Evolutionary conservation across 2,797 vertebrate genomes (phyloP).

Genomic region (Adrianichthys oophorus): DNA sequence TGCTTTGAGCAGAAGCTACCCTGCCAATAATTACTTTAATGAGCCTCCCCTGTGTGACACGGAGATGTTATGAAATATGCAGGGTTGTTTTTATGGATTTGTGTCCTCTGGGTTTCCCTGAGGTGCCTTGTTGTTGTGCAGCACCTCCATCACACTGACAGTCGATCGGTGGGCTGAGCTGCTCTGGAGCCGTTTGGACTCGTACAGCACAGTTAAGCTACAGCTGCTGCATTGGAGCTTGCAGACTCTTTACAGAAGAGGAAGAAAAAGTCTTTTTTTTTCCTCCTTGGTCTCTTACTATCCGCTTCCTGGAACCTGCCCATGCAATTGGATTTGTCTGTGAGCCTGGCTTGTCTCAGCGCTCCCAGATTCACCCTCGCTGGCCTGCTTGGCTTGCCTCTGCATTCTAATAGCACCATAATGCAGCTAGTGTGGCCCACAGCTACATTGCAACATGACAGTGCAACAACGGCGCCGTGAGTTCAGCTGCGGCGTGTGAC

Average conservation of each 20-base stretch:
- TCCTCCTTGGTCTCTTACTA: slow-evolving; percentile 45
- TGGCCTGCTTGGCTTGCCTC: slow-evolving; percentile 49
- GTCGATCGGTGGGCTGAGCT: slow-evolving; percentile 37
- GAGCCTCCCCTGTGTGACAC: slow-evolving; percentile 39
- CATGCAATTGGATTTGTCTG: slow-evolving; percentile 73
- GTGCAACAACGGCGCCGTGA: slow-evolving; percentile 44
- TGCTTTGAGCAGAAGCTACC: neutral
- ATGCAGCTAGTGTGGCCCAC: slow-evolving; percentile 61
- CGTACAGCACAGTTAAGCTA: slow-evolving; percentile 51
- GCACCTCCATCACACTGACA: slow-evolving; percentile 52
- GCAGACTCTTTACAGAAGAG: slow-evolving; percentile 20
- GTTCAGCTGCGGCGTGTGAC: slow-evolving; percentile 20
- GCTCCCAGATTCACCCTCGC: slow-evolving; percentile 40
- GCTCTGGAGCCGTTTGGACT: slow-evolving; percentile 30
- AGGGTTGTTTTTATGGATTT: slow-evolving; percentile 48
- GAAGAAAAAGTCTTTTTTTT: slow-evolving; percentile 21
- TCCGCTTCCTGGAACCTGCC: slow-evolving; percentile 69
- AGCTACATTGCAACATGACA: slow-evolving; percentile 51
- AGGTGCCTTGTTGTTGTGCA: slow-evolving; percentile 27
- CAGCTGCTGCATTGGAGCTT: slow-evolving; percentile 38
- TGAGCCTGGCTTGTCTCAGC: slow-evolving; percentile 72
- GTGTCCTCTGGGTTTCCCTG: slow-evolving; percentile 46
- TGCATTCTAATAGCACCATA: slow-evolving; percentile 65
- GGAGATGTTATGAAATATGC: slow-evolving; percentile 53
- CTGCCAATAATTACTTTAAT: slow-evolving; percentile 50